These are phyloP conservation scores for Scaptomyza flava DNA, from an alignment of 2,888 invertebrate genomes.

Conservation along the genomic window DNA sequence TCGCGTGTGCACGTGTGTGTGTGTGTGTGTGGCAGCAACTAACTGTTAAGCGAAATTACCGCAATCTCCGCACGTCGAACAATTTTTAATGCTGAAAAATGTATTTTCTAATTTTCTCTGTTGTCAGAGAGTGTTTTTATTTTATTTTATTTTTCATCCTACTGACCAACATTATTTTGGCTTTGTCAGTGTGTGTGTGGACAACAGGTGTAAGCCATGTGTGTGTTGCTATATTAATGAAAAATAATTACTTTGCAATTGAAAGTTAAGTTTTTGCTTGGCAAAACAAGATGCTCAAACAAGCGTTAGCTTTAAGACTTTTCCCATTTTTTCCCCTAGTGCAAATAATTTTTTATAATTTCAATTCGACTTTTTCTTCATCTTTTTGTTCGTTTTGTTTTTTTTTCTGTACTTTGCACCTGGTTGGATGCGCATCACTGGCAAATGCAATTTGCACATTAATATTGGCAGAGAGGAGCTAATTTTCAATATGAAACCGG, in stretches of 20 bases:
- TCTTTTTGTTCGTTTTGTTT: not conserved
- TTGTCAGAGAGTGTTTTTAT: conserved; percentile 2
- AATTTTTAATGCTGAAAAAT: conserved; percentile 78
- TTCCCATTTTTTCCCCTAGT: not conserved
- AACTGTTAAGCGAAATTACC: conserved; percentile 80
- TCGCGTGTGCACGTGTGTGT: conserved; percentile 1
- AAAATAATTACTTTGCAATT: conserved; percentile 67
- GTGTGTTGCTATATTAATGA: conserved; percentile 48
- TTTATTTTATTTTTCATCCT: not conserved
- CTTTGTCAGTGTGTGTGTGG: conserved; percentile 53
- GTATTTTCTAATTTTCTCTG: conserved; percentile 72
- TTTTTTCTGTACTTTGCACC: conserved; percentile 15
- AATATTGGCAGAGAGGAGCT: conserved; percentile 58
- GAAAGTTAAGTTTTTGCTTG: conserved; percentile 18
- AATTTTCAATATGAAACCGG: conserved; percentile 70
- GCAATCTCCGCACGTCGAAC: conserved; percentile 79
- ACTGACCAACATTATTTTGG: conserved; percentile 62
- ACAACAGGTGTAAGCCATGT: conserved; percentile 62
- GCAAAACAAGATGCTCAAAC: not conserved
- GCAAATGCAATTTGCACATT: conserved; percentile 64
- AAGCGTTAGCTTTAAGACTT: conserved; percentile 11
- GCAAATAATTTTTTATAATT: conserved; percentile 10
- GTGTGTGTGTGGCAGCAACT: conserved; percentile 41
- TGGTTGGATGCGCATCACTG: conserved; percentile 46
- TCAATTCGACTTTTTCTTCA: conserved; percentile 1